Evolutionary conservation across 2,888 invertebrate genomes (phyloP), one percentile per base, ranked within the genome.

Genomic region (Rotaria socialis): DNA sequence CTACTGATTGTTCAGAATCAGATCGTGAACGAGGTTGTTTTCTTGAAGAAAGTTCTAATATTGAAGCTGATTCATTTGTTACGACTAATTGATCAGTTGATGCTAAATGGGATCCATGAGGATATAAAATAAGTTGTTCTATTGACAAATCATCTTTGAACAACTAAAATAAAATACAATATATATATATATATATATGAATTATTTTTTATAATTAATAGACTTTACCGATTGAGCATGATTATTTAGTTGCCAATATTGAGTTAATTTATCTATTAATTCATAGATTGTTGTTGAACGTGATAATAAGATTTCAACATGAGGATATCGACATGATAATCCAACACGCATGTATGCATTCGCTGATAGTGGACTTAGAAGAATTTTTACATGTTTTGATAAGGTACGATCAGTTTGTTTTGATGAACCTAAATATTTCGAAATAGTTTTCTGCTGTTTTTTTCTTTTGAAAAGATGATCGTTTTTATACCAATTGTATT

Each of bases 341-440:
- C 24, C 80, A 24, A 80, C 80, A 80, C 80, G 80, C 80, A 80
- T 80, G n/a, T 80, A 80, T n/a, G 80, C 80, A 80, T n/a, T 47
- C 8, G 47, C 19, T 47, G 43, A 43, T 43, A 14, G 22, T n/a
- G 80, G 80, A 47, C 80, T 80, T n/a, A 80, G n/a, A 47, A 80
- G n/a, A 47, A 80, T 47, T 47, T 80, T 80, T 0, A 80, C 80
- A 80, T 80, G 80, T 47, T 80, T 80, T 14, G 80, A 47, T 47
- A 80, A 80, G 47, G 80, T 47, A 47, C 80, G 80, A 47, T 80
- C 80, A 4, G 80, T 47, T 80, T 80, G 80, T 14, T 80, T 80
- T 14, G 43, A 24, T 24, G 80, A 47, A n/a, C 80, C 80, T 80
- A n/a, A 22, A 80, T 41, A 24, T 0, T 16, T 27, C 10, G 14